Evolutionary conservation across 1,140 invertebrate genomes (phyloP).

Genomic region (Scylla paramamosain): DNA sequence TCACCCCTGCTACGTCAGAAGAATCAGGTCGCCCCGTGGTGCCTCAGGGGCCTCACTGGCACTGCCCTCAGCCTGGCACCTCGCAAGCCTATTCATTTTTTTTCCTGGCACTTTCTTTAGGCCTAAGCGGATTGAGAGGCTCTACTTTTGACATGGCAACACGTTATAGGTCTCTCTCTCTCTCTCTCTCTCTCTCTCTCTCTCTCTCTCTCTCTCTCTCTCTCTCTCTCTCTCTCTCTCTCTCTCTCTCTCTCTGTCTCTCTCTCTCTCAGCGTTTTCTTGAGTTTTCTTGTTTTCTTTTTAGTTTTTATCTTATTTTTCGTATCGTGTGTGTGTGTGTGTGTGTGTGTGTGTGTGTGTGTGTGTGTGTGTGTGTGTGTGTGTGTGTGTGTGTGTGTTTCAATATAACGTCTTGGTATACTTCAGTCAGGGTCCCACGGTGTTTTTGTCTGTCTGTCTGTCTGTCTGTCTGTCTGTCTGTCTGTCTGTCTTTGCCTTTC

Average conservation of each 20-base stretch:
- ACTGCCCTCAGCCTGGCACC: no score
- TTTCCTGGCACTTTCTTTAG: neutral
- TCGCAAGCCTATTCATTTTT: neutral
- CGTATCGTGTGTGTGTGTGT: no score
- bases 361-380: no score
- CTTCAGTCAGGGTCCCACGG: no score
- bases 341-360: no score
- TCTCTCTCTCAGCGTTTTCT: neutral
- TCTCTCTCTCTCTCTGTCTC: no score
- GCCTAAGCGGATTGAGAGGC: neutral
- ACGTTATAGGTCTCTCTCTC: neutral
- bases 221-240: neutral
- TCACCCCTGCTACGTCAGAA: no score
- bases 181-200: neutral
- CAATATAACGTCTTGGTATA: no score
- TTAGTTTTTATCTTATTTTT: neutral
- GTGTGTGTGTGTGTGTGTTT: no score
- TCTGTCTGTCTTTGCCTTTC: neutral
- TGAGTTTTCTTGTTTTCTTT: neutral
- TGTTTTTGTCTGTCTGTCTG: neutral
- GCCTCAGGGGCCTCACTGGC: no score
- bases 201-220: neutral
- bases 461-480: neutral
- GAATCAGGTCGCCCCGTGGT: no score
- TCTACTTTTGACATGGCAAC: neutral